Percentiles rank a stretch among this genome's conserved stretches.
Evolutionary conservation across 2,113 vertebrate genomes (phyloP).

Genomic region (Pseudonaja textilis): DNA sequence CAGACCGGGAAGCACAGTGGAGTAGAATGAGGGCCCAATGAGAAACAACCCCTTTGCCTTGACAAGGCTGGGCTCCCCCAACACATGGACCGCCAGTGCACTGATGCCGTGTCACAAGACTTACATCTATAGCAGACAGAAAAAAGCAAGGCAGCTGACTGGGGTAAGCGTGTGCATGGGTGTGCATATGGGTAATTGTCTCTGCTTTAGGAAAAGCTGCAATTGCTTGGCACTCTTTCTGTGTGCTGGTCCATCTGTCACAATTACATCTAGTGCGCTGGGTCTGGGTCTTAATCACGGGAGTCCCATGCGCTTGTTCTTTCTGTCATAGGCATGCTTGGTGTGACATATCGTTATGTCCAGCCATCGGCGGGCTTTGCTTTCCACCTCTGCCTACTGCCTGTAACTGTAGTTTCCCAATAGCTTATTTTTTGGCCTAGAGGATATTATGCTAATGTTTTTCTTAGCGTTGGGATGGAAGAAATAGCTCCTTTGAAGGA

Average conservation of each 20-base stretch:
- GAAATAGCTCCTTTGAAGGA: not conserved
- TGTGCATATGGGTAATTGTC: not conserved
- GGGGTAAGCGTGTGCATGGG: not conserved
- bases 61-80: slow-evolving; percentile 25
- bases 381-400: not conserved
- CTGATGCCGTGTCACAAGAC: slow-evolving; percentile 9
- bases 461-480: not conserved
- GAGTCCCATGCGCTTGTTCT: not conserved
- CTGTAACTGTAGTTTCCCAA: not conserved
- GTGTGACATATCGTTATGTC: not conserved
- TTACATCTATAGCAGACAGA: slow-evolving; percentile 3
- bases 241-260: not conserved
- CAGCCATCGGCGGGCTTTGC: not conserved
- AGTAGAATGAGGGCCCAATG: not conserved
- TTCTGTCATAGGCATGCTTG: slow-evolving; percentile 3
- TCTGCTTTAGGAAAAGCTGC: not conserved
- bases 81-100: slow-evolving; percentile 4
- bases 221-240: not conserved
- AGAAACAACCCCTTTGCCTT: not conserved
- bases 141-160: not conserved
- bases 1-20: not conserved
- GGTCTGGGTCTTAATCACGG: not conserved
- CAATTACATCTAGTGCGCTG: not conserved
- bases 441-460: not conserved
- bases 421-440: not conserved